Evolutionary conservation across 2,888 invertebrate species (phyloP).

Genomic region (Gymnoscelis rufifasciata): DNA sequence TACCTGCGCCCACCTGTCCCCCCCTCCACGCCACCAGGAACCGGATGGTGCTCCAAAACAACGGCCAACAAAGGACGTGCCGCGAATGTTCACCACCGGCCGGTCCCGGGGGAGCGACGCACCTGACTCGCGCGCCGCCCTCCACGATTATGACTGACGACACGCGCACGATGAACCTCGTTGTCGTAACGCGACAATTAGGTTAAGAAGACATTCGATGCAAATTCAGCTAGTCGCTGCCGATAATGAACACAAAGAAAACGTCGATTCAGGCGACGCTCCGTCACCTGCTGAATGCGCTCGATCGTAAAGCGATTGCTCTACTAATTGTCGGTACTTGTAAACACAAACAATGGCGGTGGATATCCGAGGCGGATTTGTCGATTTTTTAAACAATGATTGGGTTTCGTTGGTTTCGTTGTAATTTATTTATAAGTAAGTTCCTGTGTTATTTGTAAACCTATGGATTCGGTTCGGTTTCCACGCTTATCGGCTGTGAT

Average conservation of each 20-base stretch:
- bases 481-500: constrained; percentile 38
- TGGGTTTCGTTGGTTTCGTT: constrained; percentile 47
- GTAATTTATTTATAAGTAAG: constrained; percentile 52
- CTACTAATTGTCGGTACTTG: constrained; percentile 59
- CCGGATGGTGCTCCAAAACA: constrained; percentile 78
- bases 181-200: constrained; percentile 41
- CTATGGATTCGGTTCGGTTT: constrained; percentile 28
- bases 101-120: constrained; percentile 42
- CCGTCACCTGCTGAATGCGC: constrained; percentile 56
- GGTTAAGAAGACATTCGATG: constrained; percentile 41
- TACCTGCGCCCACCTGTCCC: constrained; percentile 77
- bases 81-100: constrained; percentile 70
- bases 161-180: constrained; percentile 30
- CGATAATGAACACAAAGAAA: constrained; percentile 50
- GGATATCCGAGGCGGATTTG: constrained; percentile 51
- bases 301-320: constrained; percentile 57
- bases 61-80: constrained; percentile 78
- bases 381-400: constrained; percentile 44
- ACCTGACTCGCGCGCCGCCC: constrained; percentile 58
- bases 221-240: constrained; percentile 38
- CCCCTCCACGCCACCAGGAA: constrained; percentile 71
- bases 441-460: constrained; percentile 43
- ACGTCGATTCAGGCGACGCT: constrained; percentile 46
- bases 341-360: constrained; percentile 62
- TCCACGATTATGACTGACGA: constrained; percentile 35